phyloP scores from a whole-genome alignment of 2,113 vertebrate species.

The Oncorhynchus gorbuscha region DNA sequence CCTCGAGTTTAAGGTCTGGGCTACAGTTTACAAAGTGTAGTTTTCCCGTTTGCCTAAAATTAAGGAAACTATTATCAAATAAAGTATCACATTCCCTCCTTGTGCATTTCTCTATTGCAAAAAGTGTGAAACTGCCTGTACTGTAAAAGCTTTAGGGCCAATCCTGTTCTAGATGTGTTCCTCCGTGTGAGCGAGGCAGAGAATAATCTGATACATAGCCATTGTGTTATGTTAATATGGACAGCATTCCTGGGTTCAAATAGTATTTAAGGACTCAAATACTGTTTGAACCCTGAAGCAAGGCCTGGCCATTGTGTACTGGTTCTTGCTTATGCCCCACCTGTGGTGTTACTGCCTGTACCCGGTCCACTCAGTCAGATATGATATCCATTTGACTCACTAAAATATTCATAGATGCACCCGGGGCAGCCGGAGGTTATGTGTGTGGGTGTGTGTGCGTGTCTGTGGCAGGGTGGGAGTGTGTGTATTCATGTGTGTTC shows the following conservation, averaged over 20 bases:
- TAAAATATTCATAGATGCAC: not conserved
- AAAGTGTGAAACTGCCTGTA: not conserved
- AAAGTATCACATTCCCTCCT: not conserved
- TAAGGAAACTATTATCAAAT: slow-evolving; percentile 31
- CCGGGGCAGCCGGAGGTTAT: not conserved
- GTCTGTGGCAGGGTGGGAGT: not conserved
- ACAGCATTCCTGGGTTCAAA: not conserved
- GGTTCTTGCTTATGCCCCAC: not conserved
- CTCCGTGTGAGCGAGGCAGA: not conserved
- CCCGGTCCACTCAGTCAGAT: not conserved
- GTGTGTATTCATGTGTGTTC: not conserved
- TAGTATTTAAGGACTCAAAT: not conserved
- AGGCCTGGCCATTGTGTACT: not conserved
- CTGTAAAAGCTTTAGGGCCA: not conserved
- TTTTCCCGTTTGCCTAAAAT: slow-evolving; percentile 47
- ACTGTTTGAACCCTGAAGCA: not conserved
- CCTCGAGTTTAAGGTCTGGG: slow-evolving; percentile 41
- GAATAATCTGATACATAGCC: not conserved
- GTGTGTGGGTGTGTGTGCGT: not conserved
- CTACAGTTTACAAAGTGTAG: slow-evolving; percentile 46
- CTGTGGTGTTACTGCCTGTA: not conserved
- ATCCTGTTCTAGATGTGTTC: not conserved
- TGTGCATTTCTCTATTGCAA: slow-evolving; percentile 16
- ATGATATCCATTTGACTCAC: not conserved
- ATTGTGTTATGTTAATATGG: not conserved